Conservation (phyloP, 2,113 vertebrate genomes). For the Poecilia latipinna region DNA sequence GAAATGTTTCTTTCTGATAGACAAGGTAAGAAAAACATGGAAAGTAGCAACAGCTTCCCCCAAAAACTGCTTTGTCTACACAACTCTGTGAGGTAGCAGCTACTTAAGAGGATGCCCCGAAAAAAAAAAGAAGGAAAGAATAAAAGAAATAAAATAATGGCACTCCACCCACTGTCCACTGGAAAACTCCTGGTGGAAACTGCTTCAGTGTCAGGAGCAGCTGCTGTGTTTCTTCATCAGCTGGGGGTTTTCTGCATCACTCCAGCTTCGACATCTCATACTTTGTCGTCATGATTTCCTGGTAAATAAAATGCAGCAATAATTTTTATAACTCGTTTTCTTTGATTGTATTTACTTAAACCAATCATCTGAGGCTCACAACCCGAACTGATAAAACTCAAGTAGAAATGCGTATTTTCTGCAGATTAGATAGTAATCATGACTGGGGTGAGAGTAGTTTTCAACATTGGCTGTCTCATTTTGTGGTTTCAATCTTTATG, state of each 20-base stretch:
- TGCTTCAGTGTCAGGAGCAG: conserved; percentile 21
- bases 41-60: conserved; percentile 20
- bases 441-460: not conserved
- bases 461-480: not conserved
- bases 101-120: conserved; percentile 13
- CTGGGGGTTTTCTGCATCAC: conserved; percentile 55
- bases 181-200: conserved; percentile 22
- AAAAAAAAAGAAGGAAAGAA: not conserved
- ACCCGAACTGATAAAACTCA: not conserved
- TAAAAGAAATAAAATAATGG: conserved; percentile 6
- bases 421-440: not conserved
- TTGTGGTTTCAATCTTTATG: not conserved
- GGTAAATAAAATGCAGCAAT: not conserved
- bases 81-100: conserved; percentile 7
- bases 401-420: not conserved
- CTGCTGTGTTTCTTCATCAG: conserved; percentile 17
- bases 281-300: conserved; percentile 93
- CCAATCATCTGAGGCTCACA: not conserved
- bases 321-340: not conserved
- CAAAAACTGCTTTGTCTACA: conserved; percentile 8
- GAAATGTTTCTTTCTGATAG: conserved; percentile 18
- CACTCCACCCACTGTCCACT: conserved; percentile 9
- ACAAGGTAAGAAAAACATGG: conserved; percentile 14
- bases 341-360: too few relatives aligned
- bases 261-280: conserved; percentile 92